Conservation (phyloP, 2,888 invertebrate species). For the Troides aeacus region DNA sequence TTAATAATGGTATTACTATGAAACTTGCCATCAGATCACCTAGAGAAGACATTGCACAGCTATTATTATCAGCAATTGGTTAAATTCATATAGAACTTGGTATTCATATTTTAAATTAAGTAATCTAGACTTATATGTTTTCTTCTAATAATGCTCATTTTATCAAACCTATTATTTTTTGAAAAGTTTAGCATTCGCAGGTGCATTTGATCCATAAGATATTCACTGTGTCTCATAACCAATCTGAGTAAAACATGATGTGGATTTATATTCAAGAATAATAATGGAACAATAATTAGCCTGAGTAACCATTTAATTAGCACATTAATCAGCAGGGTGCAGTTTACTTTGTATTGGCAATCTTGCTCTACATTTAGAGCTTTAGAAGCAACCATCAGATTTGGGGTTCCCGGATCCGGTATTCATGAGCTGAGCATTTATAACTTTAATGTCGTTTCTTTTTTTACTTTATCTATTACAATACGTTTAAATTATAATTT, state of each 20-base stretch:
- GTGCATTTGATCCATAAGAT: not conserved
- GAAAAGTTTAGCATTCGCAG: not conserved
- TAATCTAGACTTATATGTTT: not conserved
- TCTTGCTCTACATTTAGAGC: too few relatives aligned
- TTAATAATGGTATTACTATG: conserved; percentile 92
- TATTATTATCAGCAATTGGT: conserved; percentile 92
- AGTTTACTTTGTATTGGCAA: too few relatives aligned
- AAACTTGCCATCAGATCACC: conserved; percentile 93
- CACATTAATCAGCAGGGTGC: too few relatives aligned
- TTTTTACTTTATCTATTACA: too few relatives aligned
- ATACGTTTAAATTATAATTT: too few relatives aligned
- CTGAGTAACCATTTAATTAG: too few relatives aligned
- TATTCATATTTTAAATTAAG: not conserved
- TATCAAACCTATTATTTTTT: not conserved
- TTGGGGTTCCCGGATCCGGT: too few relatives aligned
- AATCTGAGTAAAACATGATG: not conserved
- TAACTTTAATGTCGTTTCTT: too few relatives aligned
- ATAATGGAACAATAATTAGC: not conserved
- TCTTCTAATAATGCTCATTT: not conserved
- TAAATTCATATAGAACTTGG: conserved; percentile 57
- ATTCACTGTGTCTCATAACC: not conserved
- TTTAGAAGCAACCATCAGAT: too few relatives aligned
- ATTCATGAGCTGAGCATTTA: too few relatives aligned
- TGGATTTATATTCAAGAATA: not conserved
- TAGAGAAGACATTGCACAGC: conserved; percentile 90